Evolutionary conservation across 2,888 invertebrate genomes (phyloP).

Genomic region (Melanargia galathea): DNA sequence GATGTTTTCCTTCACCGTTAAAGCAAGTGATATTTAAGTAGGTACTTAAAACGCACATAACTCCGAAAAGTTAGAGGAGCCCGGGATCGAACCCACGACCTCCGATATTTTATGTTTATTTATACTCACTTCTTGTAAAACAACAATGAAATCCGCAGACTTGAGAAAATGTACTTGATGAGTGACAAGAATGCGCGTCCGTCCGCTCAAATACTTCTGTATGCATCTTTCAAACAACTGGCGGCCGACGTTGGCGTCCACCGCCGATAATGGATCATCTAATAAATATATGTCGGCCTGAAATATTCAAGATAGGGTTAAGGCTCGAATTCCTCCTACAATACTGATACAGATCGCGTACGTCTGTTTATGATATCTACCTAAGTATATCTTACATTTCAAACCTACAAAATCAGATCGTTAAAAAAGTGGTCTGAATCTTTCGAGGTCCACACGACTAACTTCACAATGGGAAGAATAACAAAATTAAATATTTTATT

Average conservation of each 20-base stretch:
- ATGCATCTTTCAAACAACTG: slow-evolving; percentile 90
- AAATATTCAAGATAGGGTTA: slow-evolving; percentile 36
- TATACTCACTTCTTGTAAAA: slow-evolving; percentile 72
- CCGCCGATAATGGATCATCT: slow-evolving; percentile 92
- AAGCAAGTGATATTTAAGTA: too few species aligned
- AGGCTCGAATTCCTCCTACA: not conserved
- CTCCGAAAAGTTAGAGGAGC: too few species aligned
- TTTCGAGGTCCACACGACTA: too few species aligned
- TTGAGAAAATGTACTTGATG: slow-evolving; percentile 89
- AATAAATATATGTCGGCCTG: slow-evolving; percentile 89
- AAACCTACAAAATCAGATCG: too few species aligned
- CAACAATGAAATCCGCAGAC: slow-evolving; percentile 76
- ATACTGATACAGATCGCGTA: not conserved
- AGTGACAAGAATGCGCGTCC: slow-evolving; percentile 90
- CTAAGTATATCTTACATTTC: too few species aligned
- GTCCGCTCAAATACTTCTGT: slow-evolving; percentile 82
- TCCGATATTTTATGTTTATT: not conserved
- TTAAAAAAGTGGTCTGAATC: too few species aligned
- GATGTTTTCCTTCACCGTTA: too few species aligned
- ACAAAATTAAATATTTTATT: too few species aligned
- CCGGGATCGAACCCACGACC: too few species aligned
- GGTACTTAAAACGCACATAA: too few species aligned
- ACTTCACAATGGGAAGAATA: too few species aligned
- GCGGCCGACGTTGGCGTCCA: slow-evolving; percentile 89
- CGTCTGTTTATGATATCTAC: not conserved